Evolutionary conservation across 2,888 invertebrate genomes (phyloP).

Genomic region (Diplazon laetatorius): DNA sequence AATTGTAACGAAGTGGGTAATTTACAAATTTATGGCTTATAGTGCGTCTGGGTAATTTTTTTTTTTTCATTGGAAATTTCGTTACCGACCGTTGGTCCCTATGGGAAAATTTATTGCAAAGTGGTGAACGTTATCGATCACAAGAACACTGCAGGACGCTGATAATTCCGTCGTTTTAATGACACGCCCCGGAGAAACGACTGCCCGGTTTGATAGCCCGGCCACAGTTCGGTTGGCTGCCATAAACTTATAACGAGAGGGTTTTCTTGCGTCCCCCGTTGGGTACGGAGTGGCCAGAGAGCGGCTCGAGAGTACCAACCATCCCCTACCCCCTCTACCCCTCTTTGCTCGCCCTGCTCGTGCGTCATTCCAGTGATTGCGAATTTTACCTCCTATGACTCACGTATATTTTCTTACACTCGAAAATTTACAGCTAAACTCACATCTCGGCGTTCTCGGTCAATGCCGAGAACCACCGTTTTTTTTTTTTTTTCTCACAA

Average conservation of each 20-base stretch:
- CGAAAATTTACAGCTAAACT: slow-evolving; percentile 30
- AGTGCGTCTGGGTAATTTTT: no score
- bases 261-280: slow-evolving; percentile 26
- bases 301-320: not conserved
- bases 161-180: slow-evolving; percentile 48
- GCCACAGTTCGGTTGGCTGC: slow-evolving; percentile 19
- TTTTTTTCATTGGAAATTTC: not conserved
- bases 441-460: slow-evolving; percentile 34
- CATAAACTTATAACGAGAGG: slow-evolving; percentile 41
- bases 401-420: slow-evolving; percentile 40
- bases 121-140: slow-evolving; percentile 1
- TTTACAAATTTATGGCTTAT: not conserved
- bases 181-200: slow-evolving; percentile 25
- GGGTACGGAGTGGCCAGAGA: not conserved
- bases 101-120: slow-evolving; percentile 3
- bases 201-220: slow-evolving; percentile 19
- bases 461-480: not conserved
- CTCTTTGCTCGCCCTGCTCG: no score
- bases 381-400: slow-evolving; percentile 23
- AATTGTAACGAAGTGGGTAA: not conserved
- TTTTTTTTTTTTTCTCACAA: slow-evolving; percentile 4
- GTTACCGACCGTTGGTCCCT: not conserved
- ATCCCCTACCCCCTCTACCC: no score
- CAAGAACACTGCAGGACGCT: slow-evolving; percentile 11
- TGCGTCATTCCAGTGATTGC: slow-evolving; percentile 20